Evolutionary conservation across 2,797 vertebrate species (phyloP).

Genomic region (Acipenser ruthenus): DNA sequence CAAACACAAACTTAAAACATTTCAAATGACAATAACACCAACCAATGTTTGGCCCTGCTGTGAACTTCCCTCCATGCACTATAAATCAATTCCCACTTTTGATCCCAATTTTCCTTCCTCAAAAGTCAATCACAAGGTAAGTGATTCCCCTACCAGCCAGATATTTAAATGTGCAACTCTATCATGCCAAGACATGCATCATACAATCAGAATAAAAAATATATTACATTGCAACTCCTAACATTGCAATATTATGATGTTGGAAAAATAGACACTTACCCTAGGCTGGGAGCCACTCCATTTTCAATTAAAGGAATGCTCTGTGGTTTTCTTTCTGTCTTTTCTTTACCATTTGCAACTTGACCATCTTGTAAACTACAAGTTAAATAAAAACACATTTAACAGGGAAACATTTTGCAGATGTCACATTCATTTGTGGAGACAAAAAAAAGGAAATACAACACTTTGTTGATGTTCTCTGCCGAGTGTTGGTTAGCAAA

Average conservation of each 20-base stretch:
- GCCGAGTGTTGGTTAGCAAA: too few relatives aligned
- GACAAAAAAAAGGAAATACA: too few relatives aligned
- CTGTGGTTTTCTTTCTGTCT: constrained; percentile 52
- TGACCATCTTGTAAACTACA: constrained; percentile 30
- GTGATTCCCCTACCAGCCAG: not conserved
- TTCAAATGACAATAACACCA: not conserved
- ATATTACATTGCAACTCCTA: not conserved
- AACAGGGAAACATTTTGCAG: too few relatives aligned
- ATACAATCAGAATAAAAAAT: not conserved
- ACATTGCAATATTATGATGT: not conserved
- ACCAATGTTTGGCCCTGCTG: not conserved
- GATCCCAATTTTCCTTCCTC: not conserved
- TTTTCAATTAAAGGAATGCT: constrained; percentile 70
- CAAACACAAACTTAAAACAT: not conserved
- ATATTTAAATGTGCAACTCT: not conserved
- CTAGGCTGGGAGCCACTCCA: constrained; percentile 74
- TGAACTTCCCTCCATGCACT: not conserved
- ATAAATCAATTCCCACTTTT: constrained; percentile 11
- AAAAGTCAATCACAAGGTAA: not conserved
- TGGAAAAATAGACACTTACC: constrained; percentile 52
- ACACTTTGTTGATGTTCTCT: too few relatives aligned
- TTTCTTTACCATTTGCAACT: constrained; percentile 51
- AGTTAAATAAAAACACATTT: not conserved
- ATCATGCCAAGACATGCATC: not conserved
- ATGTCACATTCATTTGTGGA: too few relatives aligned